These are phyloP conservation scores for Heliothis subflexa DNA, from an alignment of 1,140 invertebrate genomes.

Conservation along the genomic window DNA sequence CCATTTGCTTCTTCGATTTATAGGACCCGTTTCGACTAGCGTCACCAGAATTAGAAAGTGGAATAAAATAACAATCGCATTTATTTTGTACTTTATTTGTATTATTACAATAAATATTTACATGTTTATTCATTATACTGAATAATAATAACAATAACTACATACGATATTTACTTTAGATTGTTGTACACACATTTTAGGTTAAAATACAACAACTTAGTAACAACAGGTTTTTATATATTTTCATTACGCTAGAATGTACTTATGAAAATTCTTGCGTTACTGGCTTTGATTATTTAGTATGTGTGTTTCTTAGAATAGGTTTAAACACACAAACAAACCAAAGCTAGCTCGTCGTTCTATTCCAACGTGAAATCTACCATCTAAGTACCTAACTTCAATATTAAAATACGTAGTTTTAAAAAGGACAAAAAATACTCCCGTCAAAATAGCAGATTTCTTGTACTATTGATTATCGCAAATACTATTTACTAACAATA, in stretches of 20 bases:
- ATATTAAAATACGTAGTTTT: neutral
- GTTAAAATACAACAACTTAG: conserved; percentile 34
- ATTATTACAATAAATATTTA: conserved; percentile 63
- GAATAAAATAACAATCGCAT: conserved; percentile 11
- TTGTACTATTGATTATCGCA: neutral
- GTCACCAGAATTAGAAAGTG: too few relatives aligned
- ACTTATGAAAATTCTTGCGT: too few relatives aligned
- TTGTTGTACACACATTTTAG: conserved; percentile 11
- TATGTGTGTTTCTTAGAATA: too few relatives aligned
- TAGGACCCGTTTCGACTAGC: too few relatives aligned
- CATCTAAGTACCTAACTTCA: neutral
- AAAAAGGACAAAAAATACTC: neutral
- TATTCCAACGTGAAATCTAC: too few relatives aligned
- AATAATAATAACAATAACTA: conserved; percentile 26
- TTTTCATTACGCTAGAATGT: too few relatives aligned
- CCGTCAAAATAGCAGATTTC: neutral
- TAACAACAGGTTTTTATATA: neutral
- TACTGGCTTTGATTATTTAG: too few relatives aligned
- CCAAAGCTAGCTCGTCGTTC: too few relatives aligned
- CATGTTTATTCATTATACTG: conserved; percentile 43
- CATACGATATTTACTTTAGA: neutral
- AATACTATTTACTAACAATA: conserved; percentile 9
- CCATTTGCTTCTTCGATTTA: too few relatives aligned
- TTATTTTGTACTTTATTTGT: conserved; percentile 68
- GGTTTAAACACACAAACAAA: too few relatives aligned